A percentile compares a stretch with the other conserved stretches of the same genome.
Conservation (phyloP, 2,113 vertebrate species). For the Perca flavescens region DNA sequence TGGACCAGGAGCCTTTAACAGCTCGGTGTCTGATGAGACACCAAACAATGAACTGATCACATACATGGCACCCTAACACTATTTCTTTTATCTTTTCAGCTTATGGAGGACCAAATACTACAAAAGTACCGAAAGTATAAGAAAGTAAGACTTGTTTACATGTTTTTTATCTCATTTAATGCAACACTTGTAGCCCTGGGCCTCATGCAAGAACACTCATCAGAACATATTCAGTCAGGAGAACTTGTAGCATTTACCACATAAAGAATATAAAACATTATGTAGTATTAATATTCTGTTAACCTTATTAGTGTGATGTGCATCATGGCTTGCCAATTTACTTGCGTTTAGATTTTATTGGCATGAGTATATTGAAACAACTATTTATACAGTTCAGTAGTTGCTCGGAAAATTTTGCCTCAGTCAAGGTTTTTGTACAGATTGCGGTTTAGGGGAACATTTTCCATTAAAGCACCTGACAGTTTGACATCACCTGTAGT, state of each 20-base stretch:
- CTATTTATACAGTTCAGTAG: background rate
- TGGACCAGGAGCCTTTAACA: constrained; percentile 1
- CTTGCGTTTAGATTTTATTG: background rate
- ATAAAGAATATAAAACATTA: background rate
- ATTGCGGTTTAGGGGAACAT: background rate
- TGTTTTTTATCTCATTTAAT: background rate
- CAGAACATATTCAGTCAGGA: background rate
- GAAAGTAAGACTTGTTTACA: constrained; percentile 81
- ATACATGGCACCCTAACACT: constrained; percentile 19
- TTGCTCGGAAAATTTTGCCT: background rate
- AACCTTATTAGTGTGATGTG: background rate
- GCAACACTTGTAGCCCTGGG: background rate
- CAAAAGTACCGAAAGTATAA: constrained; percentile 88
- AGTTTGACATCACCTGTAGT: background rate
- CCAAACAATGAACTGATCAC: background rate
- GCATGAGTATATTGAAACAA: background rate
- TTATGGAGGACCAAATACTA: constrained; percentile 88
- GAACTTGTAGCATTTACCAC: background rate
- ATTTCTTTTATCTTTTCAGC: constrained; percentile 76
- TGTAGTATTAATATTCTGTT: background rate
- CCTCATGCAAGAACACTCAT: background rate
- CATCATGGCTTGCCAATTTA: background rate
- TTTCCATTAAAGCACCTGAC: background rate
- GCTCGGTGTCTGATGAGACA: constrained; percentile 1
- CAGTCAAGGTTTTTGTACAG: background rate